Conservation (phyloP, 53 echinoderm and acorn worm species). For the Actinopyga echinites region DNA sequence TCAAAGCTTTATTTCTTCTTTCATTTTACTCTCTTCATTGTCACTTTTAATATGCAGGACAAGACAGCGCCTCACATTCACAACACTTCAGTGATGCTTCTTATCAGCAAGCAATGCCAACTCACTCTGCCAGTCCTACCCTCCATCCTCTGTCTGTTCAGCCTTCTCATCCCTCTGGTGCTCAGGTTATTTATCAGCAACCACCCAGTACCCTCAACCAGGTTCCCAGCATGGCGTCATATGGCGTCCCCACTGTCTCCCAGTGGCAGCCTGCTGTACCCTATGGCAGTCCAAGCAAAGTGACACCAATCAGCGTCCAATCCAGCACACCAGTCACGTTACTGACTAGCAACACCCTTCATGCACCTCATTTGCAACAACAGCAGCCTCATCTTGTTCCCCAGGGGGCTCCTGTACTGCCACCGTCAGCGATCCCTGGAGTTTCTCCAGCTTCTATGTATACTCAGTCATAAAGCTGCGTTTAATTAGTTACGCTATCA, state of each 20-base stretch:
- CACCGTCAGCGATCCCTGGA: constrained; percentile 15
- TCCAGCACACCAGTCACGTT: constrained; percentile 26
- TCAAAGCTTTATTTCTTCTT: too few relatives aligned
- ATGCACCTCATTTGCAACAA: constrained; percentile 23
- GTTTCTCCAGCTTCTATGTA: constrained; percentile 6
- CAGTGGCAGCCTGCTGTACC: constrained; percentile 20
- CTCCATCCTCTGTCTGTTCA: constrained; percentile 15
- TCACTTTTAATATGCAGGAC: neutral
- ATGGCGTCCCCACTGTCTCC: constrained; percentile 4
- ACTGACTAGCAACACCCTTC: constrained; percentile 16
- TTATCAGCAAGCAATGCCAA: constrained; percentile 19
- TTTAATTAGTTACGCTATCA: too few relatives aligned
- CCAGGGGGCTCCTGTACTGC: neutral
- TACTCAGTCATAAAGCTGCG: constrained; percentile 3
- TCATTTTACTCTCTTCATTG: too few relatives aligned
- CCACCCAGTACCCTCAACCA: neutral
- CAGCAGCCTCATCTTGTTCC: constrained; percentile 21
- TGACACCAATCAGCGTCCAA: constrained; percentile 13
- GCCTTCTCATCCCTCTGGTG: constrained; percentile 3
- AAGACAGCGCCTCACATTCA: neutral
- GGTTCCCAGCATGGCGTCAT: neutral
- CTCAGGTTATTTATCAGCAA: constrained; percentile 28
- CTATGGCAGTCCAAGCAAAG: constrained; percentile 24
- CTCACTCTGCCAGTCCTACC: constrained; percentile 22
- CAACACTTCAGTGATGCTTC: constrained; percentile 32